These are phyloP conservation scores for Elgonia sp. DNA, from an alignment of 2,888 invertebrate genomes.

Conservation along the genomic window DNA sequence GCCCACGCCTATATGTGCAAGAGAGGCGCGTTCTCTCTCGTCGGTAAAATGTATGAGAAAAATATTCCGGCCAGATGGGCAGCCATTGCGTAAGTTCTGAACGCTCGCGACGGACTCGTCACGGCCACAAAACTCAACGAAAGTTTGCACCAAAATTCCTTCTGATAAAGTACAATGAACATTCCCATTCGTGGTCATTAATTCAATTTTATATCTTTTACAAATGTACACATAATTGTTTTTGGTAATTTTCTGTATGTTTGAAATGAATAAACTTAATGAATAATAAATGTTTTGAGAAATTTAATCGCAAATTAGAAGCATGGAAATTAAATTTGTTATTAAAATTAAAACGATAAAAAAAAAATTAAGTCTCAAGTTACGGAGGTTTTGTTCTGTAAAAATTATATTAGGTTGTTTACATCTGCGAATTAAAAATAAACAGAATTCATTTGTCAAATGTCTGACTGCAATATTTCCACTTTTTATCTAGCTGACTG, in stretches of 20 bases:
- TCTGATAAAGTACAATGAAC: background rate
- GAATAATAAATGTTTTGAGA: too few species aligned
- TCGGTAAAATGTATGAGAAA: slow-evolving; percentile 66
- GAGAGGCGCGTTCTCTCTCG: slow-evolving; percentile 67
- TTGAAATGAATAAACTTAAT: too few species aligned
- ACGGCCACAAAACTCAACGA: slow-evolving; percentile 56
- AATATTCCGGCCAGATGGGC: slow-evolving; percentile 71
- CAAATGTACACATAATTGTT: background rate
- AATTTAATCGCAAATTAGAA: too few species aligned
- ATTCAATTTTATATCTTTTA: background rate
- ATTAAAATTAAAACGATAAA: too few species aligned
- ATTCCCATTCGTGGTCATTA: background rate
- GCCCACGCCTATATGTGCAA: slow-evolving; percentile 69
- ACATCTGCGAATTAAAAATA: too few species aligned
- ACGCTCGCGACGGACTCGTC: slow-evolving; percentile 57
- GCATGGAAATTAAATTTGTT: too few species aligned
- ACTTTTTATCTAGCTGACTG: too few species aligned
- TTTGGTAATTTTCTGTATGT: background rate
- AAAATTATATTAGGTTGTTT: too few species aligned
- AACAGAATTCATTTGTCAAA: too few species aligned
- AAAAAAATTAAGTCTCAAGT: too few species aligned
- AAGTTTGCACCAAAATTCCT: slow-evolving; percentile 57
- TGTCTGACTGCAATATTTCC: too few species aligned
- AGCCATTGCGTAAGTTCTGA: slow-evolving; percentile 70
- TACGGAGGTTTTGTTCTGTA: too few species aligned